phyloP scores from a whole-genome alignment of 2,888 invertebrate genomes.

The Hypercompe scribonia region DNA sequence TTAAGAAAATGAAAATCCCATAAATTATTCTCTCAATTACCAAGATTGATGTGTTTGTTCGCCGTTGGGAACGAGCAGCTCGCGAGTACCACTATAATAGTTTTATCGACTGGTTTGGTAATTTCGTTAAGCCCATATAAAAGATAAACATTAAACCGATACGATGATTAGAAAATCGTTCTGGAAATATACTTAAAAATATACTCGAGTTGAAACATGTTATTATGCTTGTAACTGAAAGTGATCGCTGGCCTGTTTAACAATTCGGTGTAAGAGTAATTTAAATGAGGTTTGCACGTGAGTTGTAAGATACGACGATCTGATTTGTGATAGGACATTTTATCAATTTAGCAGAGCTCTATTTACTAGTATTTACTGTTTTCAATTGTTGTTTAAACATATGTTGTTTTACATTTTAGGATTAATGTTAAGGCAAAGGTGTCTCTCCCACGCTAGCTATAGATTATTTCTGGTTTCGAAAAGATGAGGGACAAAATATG shows the following conservation, averaged over 20 bases:
- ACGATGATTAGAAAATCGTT: background rate
- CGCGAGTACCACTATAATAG: background rate
- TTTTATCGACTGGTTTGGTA: background rate
- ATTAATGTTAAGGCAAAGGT: no score
- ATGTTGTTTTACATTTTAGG: no score
- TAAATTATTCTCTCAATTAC: constrained; percentile 16
- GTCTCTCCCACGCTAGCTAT: no score
- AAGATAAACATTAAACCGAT: background rate
- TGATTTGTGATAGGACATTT: background rate
- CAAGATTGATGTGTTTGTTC: constrained; percentile 11
- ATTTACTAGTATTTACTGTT: no score
- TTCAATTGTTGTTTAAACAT: no score
- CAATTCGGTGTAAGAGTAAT: background rate
- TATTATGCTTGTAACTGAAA: background rate
- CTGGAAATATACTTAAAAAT: background rate
- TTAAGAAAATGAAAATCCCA: constrained; percentile 8
- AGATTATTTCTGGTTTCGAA: no score
- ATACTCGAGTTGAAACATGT: background rate
- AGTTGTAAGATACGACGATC: background rate
- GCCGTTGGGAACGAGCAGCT: background rate
- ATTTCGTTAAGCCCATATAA: background rate
- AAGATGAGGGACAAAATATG: no score
- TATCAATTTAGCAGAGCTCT: no score
- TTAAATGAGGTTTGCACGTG: background rate
- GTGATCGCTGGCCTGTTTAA: background rate